Conservation (phyloP, 1,140 invertebrate genomes). For the Hermetia illucens region DNA sequence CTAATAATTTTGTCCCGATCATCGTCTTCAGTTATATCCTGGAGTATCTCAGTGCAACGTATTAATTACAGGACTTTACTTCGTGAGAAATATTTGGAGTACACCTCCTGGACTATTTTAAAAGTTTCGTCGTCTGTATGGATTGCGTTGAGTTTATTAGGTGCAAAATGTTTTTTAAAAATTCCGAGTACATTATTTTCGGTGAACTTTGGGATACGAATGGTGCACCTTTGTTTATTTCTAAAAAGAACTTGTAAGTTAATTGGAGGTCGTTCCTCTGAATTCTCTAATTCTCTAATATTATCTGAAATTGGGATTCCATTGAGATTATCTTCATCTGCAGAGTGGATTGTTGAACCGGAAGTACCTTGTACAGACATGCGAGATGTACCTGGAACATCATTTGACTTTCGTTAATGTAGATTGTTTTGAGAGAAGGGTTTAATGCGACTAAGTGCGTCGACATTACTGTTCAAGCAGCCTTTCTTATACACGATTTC, state of each 20-base stretch:
- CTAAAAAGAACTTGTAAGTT: slow-evolving; percentile 1
- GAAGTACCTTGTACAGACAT: neutral
- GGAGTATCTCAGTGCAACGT: slow-evolving; percentile 3
- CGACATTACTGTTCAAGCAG: slow-evolving; percentile 6
- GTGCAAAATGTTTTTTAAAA: neutral
- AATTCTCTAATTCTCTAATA: slow-evolving; percentile 1
- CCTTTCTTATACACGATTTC: slow-evolving; percentile 22
- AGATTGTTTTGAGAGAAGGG: too few species aligned
- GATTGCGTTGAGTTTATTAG: neutral
- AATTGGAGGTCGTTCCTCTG: neutral
- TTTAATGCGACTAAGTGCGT: too few species aligned
- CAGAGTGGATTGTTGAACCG: neutral
- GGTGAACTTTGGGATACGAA: neutral
- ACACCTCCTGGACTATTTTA: slow-evolving; percentile 2
- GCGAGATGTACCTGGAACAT: neutral
- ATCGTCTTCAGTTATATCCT: slow-evolving; percentile 5
- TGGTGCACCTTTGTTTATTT: neutral
- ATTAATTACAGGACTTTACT: slow-evolving; percentile 7
- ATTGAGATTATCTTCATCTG: neutral
- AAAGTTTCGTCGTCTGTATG: slow-evolving; percentile 3
- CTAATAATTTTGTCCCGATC: slow-evolving; percentile 7
- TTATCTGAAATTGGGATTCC: slow-evolving; percentile 3
- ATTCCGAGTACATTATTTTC: neutral
- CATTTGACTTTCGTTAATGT: too few species aligned
- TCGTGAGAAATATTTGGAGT: slow-evolving; percentile 4